phyloP scores from a whole-genome alignment of 2,888 invertebrate species.

The Notodonta ziczac region DNA sequence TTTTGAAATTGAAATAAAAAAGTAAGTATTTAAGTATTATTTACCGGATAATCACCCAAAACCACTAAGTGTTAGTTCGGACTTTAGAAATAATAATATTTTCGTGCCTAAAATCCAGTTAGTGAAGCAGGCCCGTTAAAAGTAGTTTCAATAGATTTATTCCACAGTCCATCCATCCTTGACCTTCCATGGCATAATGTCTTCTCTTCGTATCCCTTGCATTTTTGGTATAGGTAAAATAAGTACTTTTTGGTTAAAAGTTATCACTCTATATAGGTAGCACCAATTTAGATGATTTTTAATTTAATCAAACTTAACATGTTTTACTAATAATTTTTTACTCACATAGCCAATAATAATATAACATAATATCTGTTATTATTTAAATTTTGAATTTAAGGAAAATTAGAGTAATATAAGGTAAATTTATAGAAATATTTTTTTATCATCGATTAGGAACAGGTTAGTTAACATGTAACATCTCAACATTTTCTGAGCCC shows the following conservation, averaged over 20 bases:
- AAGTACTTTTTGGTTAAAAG: background rate
- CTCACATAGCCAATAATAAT: conserved; percentile 25
- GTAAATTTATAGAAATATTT: conserved; percentile 41
- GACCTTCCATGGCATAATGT: background rate
- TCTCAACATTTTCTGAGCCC: background rate
- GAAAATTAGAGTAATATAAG: conserved; percentile 43
- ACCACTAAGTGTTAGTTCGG: too few species aligned
- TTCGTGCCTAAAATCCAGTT: too few species aligned
- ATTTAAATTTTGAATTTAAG: conserved; percentile 36
- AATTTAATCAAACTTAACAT: background rate
- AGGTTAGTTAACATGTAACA: background rate
- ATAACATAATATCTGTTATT: conserved; percentile 39
- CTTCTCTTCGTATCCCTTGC: background rate
- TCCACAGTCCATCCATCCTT: too few species aligned
- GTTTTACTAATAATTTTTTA: conserved; percentile 28
- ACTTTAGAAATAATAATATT: too few species aligned
- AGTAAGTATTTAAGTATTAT: too few species aligned
- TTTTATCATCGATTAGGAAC: conserved; percentile 32
- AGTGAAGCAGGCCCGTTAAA: too few species aligned
- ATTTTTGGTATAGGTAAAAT: too few species aligned
- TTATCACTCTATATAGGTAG: background rate
- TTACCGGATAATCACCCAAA: too few species aligned
- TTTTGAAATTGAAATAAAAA: too few species aligned
- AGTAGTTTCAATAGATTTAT: too few species aligned
- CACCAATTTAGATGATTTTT: background rate